Evolutionary conservation across 64 coral and sea anemone species (phyloP).

Genomic region (Orbicella faveolata): DNA sequence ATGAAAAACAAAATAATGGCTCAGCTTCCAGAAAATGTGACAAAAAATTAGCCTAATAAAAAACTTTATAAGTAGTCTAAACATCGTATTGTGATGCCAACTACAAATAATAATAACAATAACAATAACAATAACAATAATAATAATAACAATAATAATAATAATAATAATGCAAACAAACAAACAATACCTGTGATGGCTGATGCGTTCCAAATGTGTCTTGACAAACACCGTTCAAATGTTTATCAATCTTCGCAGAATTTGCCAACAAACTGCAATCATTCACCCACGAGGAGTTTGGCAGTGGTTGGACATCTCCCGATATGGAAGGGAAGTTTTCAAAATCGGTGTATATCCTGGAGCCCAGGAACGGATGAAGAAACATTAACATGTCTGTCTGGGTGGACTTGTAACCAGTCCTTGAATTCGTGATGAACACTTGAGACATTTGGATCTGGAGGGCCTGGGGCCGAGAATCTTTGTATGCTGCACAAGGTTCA

Average conservation of each 20-base stretch:
- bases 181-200: constrained; percentile 67
- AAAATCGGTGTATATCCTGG: constrained; percentile 63
- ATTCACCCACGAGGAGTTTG: constrained; percentile 87
- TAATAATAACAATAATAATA: no score
- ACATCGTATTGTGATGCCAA: no score
- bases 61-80: no score
- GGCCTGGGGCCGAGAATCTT: constrained; percentile 86
- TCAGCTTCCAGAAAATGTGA: no score
- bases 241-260: constrained; percentile 40
- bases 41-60: no score
- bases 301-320: constrained; percentile 68
- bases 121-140: no score
- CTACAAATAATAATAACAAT: no score
- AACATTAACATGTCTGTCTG: constrained; percentile 93
- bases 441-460: constrained; percentile 90
- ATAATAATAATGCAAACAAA: no score
- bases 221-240: constrained; percentile 46
- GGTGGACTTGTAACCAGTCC: constrained; percentile 74
- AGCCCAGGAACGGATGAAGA: constrained; percentile 59
- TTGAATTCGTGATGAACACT: constrained; percentile 84
- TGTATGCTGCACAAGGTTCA: constrained; percentile 67
- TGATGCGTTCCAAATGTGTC: constrained; percentile 33
- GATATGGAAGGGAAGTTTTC: constrained; percentile 58
- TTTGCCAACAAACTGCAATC: constrained; percentile 75
- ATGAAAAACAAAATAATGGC: no score